Conservation (phyloP, 1,140 invertebrate genomes). For the Liolophura sinensis region DNA sequence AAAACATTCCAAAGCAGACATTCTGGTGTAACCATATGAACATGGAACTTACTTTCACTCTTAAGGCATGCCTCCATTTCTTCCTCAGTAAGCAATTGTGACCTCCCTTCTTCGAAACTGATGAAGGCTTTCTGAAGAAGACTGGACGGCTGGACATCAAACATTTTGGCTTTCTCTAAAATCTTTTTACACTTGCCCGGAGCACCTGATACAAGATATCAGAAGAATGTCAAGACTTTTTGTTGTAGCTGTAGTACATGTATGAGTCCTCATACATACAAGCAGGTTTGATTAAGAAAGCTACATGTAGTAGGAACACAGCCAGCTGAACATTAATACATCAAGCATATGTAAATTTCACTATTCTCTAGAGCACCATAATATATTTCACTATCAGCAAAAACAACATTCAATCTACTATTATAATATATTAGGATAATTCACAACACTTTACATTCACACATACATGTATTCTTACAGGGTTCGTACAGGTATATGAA, state of each 20-base stretch:
- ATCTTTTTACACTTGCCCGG: constrained; percentile 30
- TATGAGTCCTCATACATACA: background rate
- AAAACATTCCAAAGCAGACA: constrained; percentile 3
- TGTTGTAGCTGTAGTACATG: background rate
- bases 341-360: background rate
- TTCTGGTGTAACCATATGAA: no score
- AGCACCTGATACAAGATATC: constrained; percentile 23
- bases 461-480: no score
- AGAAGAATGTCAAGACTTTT: background rate
- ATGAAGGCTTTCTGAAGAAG: constrained; percentile 21
- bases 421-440: no score
- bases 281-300: background rate
- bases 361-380: background rate
- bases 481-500: no score
- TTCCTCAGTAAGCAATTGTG: background rate
- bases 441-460: no score
- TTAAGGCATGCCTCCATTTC: background rate
- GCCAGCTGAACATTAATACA: background rate
- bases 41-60: no score
- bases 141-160: constrained; percentile 24
- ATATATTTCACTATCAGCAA: background rate
- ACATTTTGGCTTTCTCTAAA: constrained; percentile 31
- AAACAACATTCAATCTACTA: no score
- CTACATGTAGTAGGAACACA: background rate
- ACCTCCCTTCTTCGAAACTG: constrained; percentile 25